These are phyloP conservation scores for Metopia argyrocephala DNA, from an alignment of 2,888 invertebrate species.

Conservation along the genomic window DNA sequence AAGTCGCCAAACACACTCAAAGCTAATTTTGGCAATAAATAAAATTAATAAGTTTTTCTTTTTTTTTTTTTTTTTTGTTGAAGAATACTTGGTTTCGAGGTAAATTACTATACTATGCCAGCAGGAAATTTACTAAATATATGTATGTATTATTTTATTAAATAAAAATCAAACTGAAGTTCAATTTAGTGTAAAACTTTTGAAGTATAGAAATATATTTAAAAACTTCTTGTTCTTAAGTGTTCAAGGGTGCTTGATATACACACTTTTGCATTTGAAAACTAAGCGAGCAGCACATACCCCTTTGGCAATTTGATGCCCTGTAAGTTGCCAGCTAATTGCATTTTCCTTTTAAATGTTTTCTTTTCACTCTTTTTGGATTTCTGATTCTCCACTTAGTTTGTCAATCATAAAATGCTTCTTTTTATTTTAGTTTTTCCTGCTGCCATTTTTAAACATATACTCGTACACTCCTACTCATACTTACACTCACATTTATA, in stretches of 20 bases:
- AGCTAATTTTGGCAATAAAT: too few species aligned
- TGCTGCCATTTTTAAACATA: background rate
- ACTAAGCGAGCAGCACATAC: background rate
- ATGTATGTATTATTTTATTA: too few species aligned
- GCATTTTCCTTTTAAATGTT: conserved; percentile 70
- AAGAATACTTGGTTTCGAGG: too few species aligned
- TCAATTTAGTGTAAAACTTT: background rate
- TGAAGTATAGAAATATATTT: background rate
- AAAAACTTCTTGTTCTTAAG: background rate
- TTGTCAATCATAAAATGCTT: background rate
- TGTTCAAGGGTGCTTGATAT: background rate
- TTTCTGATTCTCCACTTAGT: background rate
- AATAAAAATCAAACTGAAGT: too few species aligned
- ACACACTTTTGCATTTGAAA: background rate
- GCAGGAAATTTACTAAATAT: too few species aligned
- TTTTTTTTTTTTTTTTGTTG: too few species aligned
- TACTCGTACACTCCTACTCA: background rate
- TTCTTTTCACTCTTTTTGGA: background rate
- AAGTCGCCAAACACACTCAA: too few species aligned
- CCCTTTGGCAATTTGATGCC: conserved; percentile 47
- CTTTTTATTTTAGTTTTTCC: background rate
- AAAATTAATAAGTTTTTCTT: too few species aligned
- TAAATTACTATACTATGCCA: too few species aligned
- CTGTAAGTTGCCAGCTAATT: conserved; percentile 69
- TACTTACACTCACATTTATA: too few species aligned